These are phyloP conservation scores for Mesoligia furuncula DNA, from an alignment of 2,888 invertebrate genomes.

Conservation along the genomic window DNA sequence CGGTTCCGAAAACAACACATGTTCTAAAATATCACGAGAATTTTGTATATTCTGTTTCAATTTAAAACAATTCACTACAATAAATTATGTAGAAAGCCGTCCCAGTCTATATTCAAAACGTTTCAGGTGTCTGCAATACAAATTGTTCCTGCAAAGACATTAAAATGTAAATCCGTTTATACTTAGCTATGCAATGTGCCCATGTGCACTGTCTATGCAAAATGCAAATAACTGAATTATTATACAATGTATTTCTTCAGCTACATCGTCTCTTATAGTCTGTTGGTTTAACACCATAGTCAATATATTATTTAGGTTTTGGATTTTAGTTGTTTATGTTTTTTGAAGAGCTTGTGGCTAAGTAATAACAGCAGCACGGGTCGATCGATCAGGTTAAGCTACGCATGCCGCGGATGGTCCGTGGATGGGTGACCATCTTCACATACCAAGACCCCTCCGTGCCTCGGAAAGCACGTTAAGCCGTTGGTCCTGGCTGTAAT, in stretches of 20 bases:
- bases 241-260: conserved; percentile 56
- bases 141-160: conserved; percentile 72
- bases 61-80: conserved; percentile 55
- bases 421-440: too few species aligned
- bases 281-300: conserved; percentile 11
- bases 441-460: too few species aligned
- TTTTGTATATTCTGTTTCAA: conserved; percentile 48
- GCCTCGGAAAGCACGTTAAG: too few species aligned
- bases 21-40: conserved; percentile 28
- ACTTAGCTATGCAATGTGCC: conserved; percentile 68
- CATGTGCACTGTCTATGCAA: conserved; percentile 64
- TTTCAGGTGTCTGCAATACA: conserved; percentile 72
- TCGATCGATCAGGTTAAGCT: too few species aligned
- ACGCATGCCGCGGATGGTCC: too few species aligned
- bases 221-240: conserved; percentile 67
- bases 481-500: too few species aligned
- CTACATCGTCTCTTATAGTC: conserved; percentile 27
- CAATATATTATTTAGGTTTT: not conserved
- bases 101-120: conserved; percentile 68
- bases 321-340: not conserved
- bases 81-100: conserved; percentile 60
- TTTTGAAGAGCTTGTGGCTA: not conserved
- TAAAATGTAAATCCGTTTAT: conserved; percentile 75
- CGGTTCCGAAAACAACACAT: not conserved
- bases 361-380: too few species aligned